Evolutionary conservation across 1,140 invertebrate species (phyloP).

Genomic region (Neuroterus valhalla): DNA sequence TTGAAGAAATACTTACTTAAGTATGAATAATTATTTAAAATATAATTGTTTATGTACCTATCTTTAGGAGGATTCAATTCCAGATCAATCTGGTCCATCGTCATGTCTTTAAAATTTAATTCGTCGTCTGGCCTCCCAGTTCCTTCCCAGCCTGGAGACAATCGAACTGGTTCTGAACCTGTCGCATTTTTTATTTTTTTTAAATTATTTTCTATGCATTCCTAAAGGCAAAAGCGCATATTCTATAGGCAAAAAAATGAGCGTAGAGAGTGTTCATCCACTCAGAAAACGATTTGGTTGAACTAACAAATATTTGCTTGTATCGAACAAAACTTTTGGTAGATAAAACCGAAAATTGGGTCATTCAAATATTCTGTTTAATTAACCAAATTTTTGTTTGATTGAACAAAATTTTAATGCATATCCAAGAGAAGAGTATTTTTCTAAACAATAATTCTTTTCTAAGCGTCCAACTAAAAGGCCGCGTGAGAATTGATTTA

Average conservation of each 20-base stretch:
- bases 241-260: background rate
- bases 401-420: too few relatives aligned
- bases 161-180: conserved; percentile 82
- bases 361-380: too few relatives aligned
- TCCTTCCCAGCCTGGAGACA: conserved; percentile 91
- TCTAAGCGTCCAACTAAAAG: too few relatives aligned
- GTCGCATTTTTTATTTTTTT: conserved; percentile 22
- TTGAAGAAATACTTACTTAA: background rate
- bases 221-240: background rate
- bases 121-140: conserved; percentile 88
- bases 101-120: conserved; percentile 87
- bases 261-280: background rate
- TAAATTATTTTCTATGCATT: background rate
- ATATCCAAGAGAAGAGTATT: too few relatives aligned
- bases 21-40: conserved; percentile 23
- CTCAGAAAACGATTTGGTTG: too few relatives aligned
- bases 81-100: conserved; percentile 82
- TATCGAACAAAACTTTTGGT: too few relatives aligned
- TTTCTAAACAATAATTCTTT: too few relatives aligned
- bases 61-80: conserved; percentile 87
- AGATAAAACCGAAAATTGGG: too few relatives aligned
- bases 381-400: too few relatives aligned
- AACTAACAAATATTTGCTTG: too few relatives aligned
- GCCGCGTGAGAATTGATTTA: too few relatives aligned
- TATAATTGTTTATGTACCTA: conserved; percentile 68